Evolutionary conservation across 2,113 vertebrate genomes (phyloP).

Genomic region (Loxodonta africana): DNA sequence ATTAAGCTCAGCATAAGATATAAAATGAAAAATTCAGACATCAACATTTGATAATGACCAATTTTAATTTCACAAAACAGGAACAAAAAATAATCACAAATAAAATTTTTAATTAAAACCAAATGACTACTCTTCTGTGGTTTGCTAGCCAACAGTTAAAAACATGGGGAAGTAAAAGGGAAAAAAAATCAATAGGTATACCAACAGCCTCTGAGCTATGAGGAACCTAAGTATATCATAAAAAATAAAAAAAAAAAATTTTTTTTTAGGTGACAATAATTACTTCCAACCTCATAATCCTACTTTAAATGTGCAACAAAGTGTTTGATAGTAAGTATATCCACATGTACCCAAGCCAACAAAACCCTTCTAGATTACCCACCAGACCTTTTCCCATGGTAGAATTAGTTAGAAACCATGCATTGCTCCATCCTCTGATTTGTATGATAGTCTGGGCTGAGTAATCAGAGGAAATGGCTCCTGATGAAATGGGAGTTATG

Average conservation of each 20-base stretch:
- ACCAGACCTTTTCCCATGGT: background rate
- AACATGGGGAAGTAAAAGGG: background rate
- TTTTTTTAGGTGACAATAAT: background rate
- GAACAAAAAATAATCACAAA: constrained; percentile 28
- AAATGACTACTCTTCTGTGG: constrained; percentile 10
- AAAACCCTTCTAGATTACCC: background rate
- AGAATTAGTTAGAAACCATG: constrained; percentile 16
- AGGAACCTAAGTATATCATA: background rate
- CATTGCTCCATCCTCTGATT: constrained; percentile 5
- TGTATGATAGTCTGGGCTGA: background rate
- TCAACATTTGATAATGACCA: background rate
- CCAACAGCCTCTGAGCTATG: constrained; percentile 17
- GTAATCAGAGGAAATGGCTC: constrained; percentile 49
- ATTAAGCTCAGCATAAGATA: background rate
- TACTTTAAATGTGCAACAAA: constrained; percentile 27
- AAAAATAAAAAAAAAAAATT: too few species aligned
- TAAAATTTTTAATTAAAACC: constrained; percentile 54
- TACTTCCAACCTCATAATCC: constrained; percentile 47
- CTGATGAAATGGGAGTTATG: constrained; percentile 53
- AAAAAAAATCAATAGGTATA: background rate
- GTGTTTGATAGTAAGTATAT: constrained; percentile 32
- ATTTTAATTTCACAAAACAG: constrained; percentile 52
- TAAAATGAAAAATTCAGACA: constrained; percentile 25
- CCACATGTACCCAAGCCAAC: background rate
- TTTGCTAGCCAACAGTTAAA: constrained; percentile 53